phyloP scores from a whole-genome alignment of 2,113 vertebrate species.

The Pelvicachromis taeniatus region DNA sequence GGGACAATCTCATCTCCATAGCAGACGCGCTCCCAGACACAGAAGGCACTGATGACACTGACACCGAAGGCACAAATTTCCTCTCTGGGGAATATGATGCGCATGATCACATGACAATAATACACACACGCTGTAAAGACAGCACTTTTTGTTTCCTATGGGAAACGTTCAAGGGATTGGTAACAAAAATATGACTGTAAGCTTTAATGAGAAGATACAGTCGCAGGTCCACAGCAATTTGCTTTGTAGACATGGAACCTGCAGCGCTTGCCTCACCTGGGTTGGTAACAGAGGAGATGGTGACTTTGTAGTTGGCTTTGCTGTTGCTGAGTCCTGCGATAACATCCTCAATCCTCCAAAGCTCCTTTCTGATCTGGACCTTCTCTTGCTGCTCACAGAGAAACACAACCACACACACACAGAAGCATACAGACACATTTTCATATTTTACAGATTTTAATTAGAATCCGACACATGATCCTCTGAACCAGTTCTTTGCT shows the following conservation, averaged over 20 bases:
- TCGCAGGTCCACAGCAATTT: background rate
- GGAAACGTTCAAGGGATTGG: constrained; percentile 11
- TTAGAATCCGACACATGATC: background rate
- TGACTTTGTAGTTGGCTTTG: constrained; percentile 92
- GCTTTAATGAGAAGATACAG: background rate
- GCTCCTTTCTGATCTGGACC: constrained; percentile 89
- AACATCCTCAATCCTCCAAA: constrained; percentile 97
- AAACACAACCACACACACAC: background rate
- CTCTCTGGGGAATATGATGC: constrained; percentile 77
- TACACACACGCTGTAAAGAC: constrained; percentile 25
- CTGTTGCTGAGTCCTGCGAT: constrained; percentile 91
- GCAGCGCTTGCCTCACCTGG: constrained; percentile 77
- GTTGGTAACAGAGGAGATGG: constrained; percentile 92
- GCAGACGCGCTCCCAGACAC: constrained; percentile 71
- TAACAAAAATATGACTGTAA: background rate
- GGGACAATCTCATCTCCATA: constrained; percentile 73
- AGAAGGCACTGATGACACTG: constrained; percentile 90
- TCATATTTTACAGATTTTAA: background rate
- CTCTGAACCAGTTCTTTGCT: background rate
- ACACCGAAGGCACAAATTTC: constrained; percentile 93
- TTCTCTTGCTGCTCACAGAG: constrained; percentile 80
- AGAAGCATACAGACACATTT: background rate
- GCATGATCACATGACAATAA: constrained; percentile 33
- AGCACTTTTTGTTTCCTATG: background rate
- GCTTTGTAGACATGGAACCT: background rate